Conservation (phyloP, 2,888 invertebrate species). For the Strigamia maritima region DNA sequence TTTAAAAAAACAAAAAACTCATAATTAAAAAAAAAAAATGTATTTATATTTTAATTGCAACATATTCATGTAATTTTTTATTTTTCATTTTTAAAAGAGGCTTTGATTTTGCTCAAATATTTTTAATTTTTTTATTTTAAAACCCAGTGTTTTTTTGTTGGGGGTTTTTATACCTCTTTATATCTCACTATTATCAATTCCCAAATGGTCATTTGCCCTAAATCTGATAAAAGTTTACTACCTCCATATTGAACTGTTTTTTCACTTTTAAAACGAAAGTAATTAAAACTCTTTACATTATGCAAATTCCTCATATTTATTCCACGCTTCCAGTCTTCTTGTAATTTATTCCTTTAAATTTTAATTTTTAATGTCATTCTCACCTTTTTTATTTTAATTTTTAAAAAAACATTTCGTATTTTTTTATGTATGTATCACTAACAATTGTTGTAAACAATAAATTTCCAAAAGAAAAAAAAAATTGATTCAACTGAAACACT, state of each 20-base stretch:
- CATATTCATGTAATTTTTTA: neutral
- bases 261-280: constrained; percentile 1
- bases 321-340: constrained; percentile 15
- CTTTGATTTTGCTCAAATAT: constrained; percentile 17
- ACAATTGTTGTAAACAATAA: constrained; percentile 19
- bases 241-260: neutral
- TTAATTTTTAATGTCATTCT: neutral
- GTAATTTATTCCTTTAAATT: constrained; percentile 26
- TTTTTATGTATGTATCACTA: constrained; percentile 30
- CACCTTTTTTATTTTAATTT: neutral
- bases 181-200: neutral
- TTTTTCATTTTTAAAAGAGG: neutral
- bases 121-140: neutral
- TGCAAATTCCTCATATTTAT: constrained; percentile 25
- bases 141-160: neutral
- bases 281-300: constrained; percentile 26
- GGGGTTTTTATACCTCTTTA: neutral
- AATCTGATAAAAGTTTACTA: constrained; percentile 17
- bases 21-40: neutral
- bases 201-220: neutral
- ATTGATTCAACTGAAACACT: no score
- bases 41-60: constrained; percentile 3
- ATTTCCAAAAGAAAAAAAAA: neutral
- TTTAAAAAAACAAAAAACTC: neutral
- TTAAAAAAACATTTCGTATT: neutral